A percentile compares a stretch with the other conserved stretches of the same genome.
Evolutionary conservation across 2,797 vertebrate species (phyloP).

Genomic region (Aselliscus stoliczkanus): DNA sequence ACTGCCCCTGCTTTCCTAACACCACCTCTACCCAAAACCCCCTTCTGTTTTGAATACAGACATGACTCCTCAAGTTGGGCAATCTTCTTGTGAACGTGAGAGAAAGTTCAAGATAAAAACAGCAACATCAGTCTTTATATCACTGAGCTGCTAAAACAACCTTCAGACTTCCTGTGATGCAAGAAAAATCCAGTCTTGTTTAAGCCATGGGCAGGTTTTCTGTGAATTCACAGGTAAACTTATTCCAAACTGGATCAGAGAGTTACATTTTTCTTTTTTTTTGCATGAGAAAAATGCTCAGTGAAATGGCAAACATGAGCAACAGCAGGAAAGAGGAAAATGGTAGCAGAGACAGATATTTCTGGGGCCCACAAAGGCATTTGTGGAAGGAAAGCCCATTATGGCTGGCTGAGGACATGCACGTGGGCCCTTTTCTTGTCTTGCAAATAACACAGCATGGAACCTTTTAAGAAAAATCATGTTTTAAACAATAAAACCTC

Average conservation of each 20-base stretch:
- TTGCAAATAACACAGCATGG: neutral
- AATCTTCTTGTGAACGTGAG: neutral
- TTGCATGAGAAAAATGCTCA: neutral
- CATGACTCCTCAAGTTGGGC: neutral
- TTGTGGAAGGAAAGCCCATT: neutral
- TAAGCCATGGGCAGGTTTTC: neutral
- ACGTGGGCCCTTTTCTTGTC: neutral
- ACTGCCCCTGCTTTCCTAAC: neutral
- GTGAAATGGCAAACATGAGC: neutral
- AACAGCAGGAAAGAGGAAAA: neutral
- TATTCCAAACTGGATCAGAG: neutral
- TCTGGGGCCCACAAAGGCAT: neutral
- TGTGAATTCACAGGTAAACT: neutral
- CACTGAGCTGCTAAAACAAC: neutral
- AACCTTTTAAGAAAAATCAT: constrained; percentile 8
- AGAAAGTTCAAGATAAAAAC: neutral
- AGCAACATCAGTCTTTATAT: neutral
- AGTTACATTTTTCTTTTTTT: neutral
- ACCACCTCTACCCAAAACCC: too few relatives aligned
- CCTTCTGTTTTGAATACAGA: neutral
- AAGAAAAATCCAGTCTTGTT: neutral
- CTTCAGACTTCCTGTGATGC: neutral
- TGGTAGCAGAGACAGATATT: neutral
- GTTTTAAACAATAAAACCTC: constrained; percentile 15
- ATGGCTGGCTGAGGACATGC: neutral